phyloP scores from a whole-genome alignment of 2,113 vertebrate genomes.

The Passer montanus region DNA sequence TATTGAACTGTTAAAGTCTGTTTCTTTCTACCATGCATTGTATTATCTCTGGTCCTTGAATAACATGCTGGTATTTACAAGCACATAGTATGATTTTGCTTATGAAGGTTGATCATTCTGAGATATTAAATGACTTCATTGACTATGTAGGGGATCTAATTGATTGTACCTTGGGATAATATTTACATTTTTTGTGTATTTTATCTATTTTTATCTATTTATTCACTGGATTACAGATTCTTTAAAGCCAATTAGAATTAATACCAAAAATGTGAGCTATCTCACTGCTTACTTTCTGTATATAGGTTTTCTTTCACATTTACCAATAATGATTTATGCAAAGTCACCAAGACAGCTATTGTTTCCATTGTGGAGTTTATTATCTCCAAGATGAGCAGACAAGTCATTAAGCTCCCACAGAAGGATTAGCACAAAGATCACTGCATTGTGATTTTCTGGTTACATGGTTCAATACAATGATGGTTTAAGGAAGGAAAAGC shows the following conservation, averaged over 20 bases:
- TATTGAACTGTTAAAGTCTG: neutral
- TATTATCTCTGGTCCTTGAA: neutral
- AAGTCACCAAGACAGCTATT: conserved; percentile 72
- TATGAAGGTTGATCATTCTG: neutral
- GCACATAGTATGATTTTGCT: neutral
- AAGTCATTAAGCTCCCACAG: conserved; percentile 74
- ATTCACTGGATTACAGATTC: conserved; percentile 9
- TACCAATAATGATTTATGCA: conserved; percentile 79
- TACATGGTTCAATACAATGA: conserved; percentile 76
- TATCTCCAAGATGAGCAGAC: conserved; percentile 75
- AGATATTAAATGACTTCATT: conserved; percentile 46
- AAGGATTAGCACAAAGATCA: conserved; percentile 74
- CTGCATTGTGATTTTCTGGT: conserved; percentile 78
- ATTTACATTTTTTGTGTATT: conserved; percentile 46
- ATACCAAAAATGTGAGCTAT: conserved; percentile 55
- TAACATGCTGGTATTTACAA: neutral
- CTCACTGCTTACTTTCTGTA: conserved; percentile 12
- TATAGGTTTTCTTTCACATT: conserved; percentile 74
- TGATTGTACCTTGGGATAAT: conserved; percentile 44
- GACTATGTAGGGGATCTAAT: conserved; percentile 20
- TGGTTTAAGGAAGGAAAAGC: conserved; percentile 74
- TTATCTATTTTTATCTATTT: conserved; percentile 50
- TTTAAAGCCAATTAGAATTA: conserved; percentile 50
- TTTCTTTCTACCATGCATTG: neutral
- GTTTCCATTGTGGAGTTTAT: conserved; percentile 74